A percentile compares a stretch with the other conserved stretches of the same genome.
Evolutionary conservation across 1,140 invertebrate genomes (phyloP).

Genomic region (Diorhabda sublineata): DNA sequence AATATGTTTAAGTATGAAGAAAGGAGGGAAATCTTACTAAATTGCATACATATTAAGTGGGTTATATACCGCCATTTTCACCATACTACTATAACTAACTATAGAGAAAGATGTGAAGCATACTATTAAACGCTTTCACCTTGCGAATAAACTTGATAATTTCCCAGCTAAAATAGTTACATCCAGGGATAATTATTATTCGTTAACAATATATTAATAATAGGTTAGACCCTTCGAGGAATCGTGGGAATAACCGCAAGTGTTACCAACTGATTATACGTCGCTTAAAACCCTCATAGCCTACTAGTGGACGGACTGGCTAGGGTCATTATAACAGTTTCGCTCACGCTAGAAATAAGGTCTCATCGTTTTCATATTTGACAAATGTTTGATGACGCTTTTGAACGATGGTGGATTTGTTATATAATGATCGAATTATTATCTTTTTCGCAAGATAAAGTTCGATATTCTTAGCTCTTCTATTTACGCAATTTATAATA

Average conservation of each 20-base stretch:
- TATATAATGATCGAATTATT: no score
- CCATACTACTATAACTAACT: neutral
- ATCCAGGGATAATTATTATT: conserved; percentile 39
- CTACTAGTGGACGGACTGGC: conserved; percentile 25
- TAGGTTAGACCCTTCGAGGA: conserved; percentile 41
- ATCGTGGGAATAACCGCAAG: conserved; percentile 45
- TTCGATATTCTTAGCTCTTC: no score
- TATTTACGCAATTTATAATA: no score
- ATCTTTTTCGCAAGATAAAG: no score
- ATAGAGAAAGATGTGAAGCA: conserved; percentile 4
- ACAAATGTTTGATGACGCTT: no score
- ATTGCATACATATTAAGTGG: neutral
- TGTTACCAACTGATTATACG: conserved; percentile 46
- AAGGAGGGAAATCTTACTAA: neutral
- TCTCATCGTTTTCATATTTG: conserved; percentile 24
- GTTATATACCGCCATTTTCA: neutral
- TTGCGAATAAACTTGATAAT: conserved; percentile 23
- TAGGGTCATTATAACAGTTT: conserved; percentile 32
- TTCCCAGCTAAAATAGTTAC: conserved; percentile 17
- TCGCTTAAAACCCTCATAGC: conserved; percentile 41
- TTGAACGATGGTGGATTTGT: no score
- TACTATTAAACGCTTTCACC: conserved; percentile 17
- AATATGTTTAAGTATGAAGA: no score
- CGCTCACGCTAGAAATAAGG: conserved; percentile 33
- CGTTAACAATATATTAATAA: conserved; percentile 46